Percentiles rank a stretch among this genome's conserved stretches.
phyloP scores from a whole-genome alignment of 2,888 invertebrate genomes.

The Trimorus sp. region DNA sequence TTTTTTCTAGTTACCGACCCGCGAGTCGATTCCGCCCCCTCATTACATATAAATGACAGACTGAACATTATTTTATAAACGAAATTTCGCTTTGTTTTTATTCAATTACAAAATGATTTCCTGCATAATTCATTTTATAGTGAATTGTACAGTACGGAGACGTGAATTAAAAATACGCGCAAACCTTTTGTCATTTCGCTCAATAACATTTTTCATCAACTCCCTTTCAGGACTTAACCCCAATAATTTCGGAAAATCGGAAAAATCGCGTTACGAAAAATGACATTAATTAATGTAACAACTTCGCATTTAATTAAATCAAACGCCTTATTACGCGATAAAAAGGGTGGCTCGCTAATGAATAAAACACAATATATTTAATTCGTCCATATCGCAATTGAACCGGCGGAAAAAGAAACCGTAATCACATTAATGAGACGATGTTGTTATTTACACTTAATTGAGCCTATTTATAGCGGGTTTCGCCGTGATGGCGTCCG shows the following conservation, averaged over 20 bases:
- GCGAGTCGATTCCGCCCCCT: slow-evolving; percentile 17
- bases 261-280: background rate
- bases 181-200: background rate
- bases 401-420: slow-evolving; percentile 39
- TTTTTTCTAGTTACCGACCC: slow-evolving; percentile 15
- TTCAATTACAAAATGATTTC: slow-evolving; percentile 33
- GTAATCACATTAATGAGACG: slow-evolving; percentile 53
- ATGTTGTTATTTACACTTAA: slow-evolving; percentile 50
- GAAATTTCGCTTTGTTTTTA: slow-evolving; percentile 31
- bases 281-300: background rate
- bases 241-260: too few relatives aligned
- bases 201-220: background rate
- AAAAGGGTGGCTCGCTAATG: slow-evolving; percentile 31
- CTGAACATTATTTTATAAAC: slow-evolving; percentile 7
- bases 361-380: slow-evolving; percentile 45
- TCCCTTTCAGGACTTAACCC: background rate
- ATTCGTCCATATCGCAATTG: slow-evolving; percentile 29
- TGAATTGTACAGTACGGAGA: slow-evolving; percentile 10
- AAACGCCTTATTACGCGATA: slow-evolving; percentile 33
- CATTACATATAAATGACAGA: slow-evolving; percentile 20
- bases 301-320: slow-evolving; percentile 42
- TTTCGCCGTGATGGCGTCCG: slow-evolving; percentile 24
- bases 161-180: slow-evolving; percentile 2
- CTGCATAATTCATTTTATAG: slow-evolving; percentile 22
- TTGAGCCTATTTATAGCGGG: slow-evolving; percentile 40